Conservation (phyloP, 2,797 vertebrate species). For the Streptopelia turtur region DNA sequence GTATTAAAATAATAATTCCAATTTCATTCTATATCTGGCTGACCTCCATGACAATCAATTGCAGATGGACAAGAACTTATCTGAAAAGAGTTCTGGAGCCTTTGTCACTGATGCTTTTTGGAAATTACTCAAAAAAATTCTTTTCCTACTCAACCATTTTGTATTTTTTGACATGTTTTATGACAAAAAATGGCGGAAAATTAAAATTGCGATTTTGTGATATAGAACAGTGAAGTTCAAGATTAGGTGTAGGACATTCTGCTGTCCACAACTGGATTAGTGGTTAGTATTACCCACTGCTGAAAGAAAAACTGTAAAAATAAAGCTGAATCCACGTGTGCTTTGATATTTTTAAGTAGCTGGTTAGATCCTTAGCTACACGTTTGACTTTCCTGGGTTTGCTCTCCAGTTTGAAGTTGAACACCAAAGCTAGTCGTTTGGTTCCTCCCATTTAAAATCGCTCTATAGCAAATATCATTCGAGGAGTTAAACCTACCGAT, state of each 20-base stretch:
- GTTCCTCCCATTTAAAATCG: neutral
- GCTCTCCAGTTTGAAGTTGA: neutral
- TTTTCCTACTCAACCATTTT: neutral
- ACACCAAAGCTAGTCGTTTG: rapidly evolving
- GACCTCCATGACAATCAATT: neutral
- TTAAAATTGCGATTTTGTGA: neutral
- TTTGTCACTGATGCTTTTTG: neutral
- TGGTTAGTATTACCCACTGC: neutral
- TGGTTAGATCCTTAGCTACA: neutral
- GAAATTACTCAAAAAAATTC: neutral
- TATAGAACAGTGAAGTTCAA: neutral
- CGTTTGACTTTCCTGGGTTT: neutral
- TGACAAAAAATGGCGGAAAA: neutral
- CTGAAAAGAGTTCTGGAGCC: neutral
- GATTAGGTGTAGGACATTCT: neutral
- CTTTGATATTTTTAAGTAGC: neutral
- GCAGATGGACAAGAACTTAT: neutral
- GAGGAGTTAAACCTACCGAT: conserved; percentile 79
- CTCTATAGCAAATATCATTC: rapidly evolving
- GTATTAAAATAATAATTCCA: neutral
- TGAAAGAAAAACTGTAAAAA: neutral
- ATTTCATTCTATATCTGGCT: neutral
- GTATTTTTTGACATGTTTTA: neutral
- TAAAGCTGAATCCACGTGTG: neutral
- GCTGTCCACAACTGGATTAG: too few species aligned